Percentiles rank a stretch among this genome's conserved stretches.
Conservation (phyloP, 1,140 invertebrate species). For the Platorchestia sp. region DNA sequence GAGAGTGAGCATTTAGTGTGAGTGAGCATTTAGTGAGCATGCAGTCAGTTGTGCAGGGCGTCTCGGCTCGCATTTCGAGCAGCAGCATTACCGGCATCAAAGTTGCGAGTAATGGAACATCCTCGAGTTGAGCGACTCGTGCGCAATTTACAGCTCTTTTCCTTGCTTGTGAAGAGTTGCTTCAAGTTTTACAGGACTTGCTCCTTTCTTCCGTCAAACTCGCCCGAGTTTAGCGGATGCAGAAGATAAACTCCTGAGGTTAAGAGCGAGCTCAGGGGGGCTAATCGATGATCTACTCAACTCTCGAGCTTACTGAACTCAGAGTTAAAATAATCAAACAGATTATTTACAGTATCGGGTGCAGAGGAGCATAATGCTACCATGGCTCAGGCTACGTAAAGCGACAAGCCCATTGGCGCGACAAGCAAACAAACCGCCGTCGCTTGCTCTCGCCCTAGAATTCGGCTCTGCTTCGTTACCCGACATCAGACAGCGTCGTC, state of each 20-base stretch:
- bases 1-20: too few species aligned
- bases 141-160: slow-evolving; percentile 4
- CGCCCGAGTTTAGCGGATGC: neutral
- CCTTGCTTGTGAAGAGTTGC: slow-evolving; percentile 10
- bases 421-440: neutral
- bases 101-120: neutral
- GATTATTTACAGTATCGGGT: neutral
- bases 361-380: neutral
- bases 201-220: neutral
- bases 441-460: neutral
- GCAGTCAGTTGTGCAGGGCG: too few species aligned
- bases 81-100: neutral
- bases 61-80: too few species aligned
- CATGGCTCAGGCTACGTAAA: neutral
- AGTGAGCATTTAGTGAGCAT: too few species aligned
- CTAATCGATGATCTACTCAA: neutral
- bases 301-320: neutral
- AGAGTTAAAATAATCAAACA: neutral
- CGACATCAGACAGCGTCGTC: neutral
- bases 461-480: neutral
- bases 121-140: neutral
- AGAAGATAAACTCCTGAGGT: neutral
- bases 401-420: neutral
- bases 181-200: neutral
- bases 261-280: neutral